Conservation (phyloP, 2,113 vertebrate species). For the Gymnocephalus cernua region DNA sequence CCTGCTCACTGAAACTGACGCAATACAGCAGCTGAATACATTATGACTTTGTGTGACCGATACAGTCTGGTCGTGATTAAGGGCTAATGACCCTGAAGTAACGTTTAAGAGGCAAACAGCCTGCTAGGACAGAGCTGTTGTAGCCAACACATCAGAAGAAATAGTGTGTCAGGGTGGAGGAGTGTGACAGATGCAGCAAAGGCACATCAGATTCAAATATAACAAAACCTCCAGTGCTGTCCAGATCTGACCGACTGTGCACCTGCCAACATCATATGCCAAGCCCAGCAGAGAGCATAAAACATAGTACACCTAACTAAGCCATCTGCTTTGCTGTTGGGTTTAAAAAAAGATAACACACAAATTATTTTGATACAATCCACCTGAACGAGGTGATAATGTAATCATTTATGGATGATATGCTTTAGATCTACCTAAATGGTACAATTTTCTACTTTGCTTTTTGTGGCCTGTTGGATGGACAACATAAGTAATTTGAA, state of each 20-base stretch:
- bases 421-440: neutral
- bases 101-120: constrained; percentile 18
- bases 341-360: neutral
- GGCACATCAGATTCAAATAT: constrained; percentile 5
- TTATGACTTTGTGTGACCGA: constrained; percentile 26
- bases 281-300: neutral
- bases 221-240: neutral
- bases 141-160: neutral
- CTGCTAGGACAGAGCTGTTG: neutral
- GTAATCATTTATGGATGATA: neutral
- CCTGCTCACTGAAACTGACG: constrained; percentile 3
- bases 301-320: neutral
- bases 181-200: neutral
- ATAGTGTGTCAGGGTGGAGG: neutral
- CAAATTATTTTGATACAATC: neutral
- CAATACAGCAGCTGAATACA: constrained; percentile 41
- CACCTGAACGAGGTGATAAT: neutral
- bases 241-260: neutral
- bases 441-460: neutral
- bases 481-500: neutral
- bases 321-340: neutral
- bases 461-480: neutral
- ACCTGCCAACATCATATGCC: neutral
- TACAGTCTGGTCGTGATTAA: constrained; percentile 18
- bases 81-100: constrained; percentile 9